Evolutionary conservation across 2,113 vertebrate species (phyloP).

Genomic region (Enhydra lutris): DNA sequence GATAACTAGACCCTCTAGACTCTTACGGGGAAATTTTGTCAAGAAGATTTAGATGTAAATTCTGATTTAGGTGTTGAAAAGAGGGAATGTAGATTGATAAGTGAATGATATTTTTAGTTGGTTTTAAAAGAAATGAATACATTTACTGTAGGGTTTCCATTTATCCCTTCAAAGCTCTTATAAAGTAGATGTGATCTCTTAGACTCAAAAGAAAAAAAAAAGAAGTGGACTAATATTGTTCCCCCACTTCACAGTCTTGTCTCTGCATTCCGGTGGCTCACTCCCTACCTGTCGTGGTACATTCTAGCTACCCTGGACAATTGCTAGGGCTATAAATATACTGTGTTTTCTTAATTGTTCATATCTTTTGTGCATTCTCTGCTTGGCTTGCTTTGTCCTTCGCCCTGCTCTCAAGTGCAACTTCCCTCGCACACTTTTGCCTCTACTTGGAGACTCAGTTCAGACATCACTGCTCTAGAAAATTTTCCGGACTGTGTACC

Average conservation of each 20-base stretch:
- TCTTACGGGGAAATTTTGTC: neutral
- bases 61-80: conserved; percentile 28
- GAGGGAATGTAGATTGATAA: neutral
- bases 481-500: neutral
- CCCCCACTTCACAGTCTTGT: neutral
- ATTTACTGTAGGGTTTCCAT: neutral
- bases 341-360: neutral
- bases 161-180: neutral
- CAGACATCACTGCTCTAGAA: neutral
- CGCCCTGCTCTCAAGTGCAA: neutral
- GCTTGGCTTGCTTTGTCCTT: neutral
- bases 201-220: neutral
- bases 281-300: neutral
- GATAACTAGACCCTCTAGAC: neutral
- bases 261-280: neutral
- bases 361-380: neutral
- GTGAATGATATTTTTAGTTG: conserved; percentile 27
- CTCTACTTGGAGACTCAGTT: neutral
- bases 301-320: neutral
- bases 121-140: conserved; percentile 23
- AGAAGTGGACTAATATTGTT: neutral
- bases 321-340: neutral
- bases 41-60: conserved; percentile 35
- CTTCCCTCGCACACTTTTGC: neutral
- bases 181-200: neutral